Evolutionary conservation across 2,888 invertebrate genomes (phyloP).

Genomic region (Chydorus sphaericus): DNA sequence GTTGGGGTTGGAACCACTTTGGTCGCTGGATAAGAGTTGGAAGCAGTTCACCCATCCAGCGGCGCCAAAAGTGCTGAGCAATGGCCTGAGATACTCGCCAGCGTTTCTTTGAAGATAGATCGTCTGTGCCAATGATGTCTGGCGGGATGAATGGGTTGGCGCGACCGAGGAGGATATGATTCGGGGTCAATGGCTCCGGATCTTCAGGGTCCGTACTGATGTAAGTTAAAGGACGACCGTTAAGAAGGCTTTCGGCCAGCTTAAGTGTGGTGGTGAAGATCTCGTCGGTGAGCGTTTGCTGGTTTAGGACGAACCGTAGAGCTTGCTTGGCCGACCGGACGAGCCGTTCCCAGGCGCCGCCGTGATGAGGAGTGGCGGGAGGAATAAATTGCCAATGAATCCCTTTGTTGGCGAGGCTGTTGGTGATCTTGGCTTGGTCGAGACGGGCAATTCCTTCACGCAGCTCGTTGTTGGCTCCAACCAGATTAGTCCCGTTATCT

Average conservation of each 20-base stretch:
- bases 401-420: background rate
- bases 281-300: conserved; percentile 3
- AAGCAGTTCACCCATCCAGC: conserved; percentile 21
- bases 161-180: conserved; percentile 15
- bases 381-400: conserved; percentile 16
- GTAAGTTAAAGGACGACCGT: conserved; percentile 7
- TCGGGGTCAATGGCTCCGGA: conserved; percentile 15
- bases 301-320: background rate
- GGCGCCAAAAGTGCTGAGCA: conserved; percentile 20
- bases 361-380: conserved; percentile 13
- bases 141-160: background rate
- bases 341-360: conserved; percentile 16
- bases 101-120: background rate
- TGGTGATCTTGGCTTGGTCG: background rate
- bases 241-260: background rate
- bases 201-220: conserved; percentile 15
- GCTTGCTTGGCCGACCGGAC: conserved; percentile 12
- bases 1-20: conserved; percentile 16
- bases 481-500: conserved; percentile 10
- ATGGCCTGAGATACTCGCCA: conserved; percentile 18
- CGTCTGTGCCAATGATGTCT: background rate
- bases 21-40: conserved; percentile 17
- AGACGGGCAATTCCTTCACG: background rate
- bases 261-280: background rate
- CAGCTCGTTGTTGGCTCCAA: background rate